These are phyloP conservation scores for Sebastes taczanowskii DNA, from an alignment of 2,797 vertebrate species.

Conservation along the genomic window DNA sequence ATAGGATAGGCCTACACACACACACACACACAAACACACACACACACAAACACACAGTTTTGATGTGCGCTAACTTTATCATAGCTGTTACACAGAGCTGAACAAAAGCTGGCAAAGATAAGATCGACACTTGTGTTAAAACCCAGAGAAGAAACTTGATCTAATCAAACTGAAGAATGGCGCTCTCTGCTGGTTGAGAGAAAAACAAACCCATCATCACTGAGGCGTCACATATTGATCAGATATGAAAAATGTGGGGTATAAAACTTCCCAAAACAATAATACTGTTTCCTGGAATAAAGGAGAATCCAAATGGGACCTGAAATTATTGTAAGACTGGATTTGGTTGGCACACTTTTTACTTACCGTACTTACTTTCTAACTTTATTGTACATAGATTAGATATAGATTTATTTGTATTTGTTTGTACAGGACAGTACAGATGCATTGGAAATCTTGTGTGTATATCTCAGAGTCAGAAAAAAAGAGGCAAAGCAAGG, in stretches of 20 bases:
- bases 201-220: background rate
- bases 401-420: background rate
- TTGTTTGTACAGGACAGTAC: too few relatives aligned
- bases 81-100: conserved; percentile 8
- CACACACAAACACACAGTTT: background rate
- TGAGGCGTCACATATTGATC: background rate
- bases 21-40: background rate
- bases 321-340: background rate
- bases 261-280: background rate
- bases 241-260: background rate
- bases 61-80: background rate
- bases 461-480: too few relatives aligned
- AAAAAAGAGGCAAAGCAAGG: too few relatives aligned
- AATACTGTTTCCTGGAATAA: background rate
- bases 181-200: conserved; percentile 68
- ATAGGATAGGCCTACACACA: background rate
- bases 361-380: background rate
- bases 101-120: conserved; percentile 24
- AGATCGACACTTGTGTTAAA: conserved; percentile 29
- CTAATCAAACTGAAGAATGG: conserved; percentile 31
- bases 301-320: background rate
- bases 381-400: background rate
- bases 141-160: background rate
- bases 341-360: background rate
- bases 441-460: background rate